phyloP scores from a whole-genome alignment of 2,797 vertebrate species.

The Lacerta agilis region DNA sequence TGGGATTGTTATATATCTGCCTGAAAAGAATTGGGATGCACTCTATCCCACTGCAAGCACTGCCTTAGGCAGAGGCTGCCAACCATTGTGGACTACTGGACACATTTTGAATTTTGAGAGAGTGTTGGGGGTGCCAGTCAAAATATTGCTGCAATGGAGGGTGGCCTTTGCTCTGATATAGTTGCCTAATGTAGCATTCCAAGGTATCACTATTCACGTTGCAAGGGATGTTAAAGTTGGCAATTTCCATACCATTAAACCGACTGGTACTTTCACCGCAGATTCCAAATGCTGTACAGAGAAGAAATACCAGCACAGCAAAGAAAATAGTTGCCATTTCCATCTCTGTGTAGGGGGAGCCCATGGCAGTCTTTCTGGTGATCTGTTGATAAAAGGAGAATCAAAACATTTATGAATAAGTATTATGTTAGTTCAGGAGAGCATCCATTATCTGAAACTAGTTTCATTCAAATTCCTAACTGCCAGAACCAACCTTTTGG shows the following conservation, averaged over 20 bases:
- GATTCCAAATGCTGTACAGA: background rate
- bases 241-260: background rate
- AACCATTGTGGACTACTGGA: no score
- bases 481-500: background rate
- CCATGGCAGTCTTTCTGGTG: background rate
- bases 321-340: background rate
- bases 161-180: no score
- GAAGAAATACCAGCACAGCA: background rate
- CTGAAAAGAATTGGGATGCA: background rate
- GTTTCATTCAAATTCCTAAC: background rate
- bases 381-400: slow-evolving; percentile 11
- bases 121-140: no score
- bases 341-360: background rate
- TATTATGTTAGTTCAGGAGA: background rate
- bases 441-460: background rate
- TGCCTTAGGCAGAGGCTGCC: background rate
- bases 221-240: background rate
- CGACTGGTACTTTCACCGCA: slow-evolving; percentile 4
- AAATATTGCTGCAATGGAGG: no score
- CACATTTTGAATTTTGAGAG: no score
- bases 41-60: background rate
- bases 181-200: background rate
- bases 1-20: no score
- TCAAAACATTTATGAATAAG: background rate
- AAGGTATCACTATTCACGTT: background rate